Evolutionary conservation across 2,113 vertebrate genomes (phyloP), one percentile per base, ranked within the genome.

Genomic region (Percopsis transmontana): DNA sequence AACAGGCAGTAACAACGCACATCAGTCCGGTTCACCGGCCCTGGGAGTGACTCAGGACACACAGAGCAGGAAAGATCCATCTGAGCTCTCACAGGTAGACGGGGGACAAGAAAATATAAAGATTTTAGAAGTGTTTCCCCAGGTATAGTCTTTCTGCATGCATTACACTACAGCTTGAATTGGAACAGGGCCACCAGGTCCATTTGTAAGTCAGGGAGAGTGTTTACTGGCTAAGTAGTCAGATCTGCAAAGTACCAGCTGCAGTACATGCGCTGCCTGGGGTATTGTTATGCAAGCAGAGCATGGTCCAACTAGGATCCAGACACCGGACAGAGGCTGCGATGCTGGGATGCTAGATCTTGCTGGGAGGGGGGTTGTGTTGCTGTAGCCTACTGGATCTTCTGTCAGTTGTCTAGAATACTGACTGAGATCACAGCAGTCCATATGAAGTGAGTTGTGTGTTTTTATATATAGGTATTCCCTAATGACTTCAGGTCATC

Each of bases 231-330:
- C 72, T 69, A 76, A 84, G 84, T 83, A 76, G 82, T 83, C 72
- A 68, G 58, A 82, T 81, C 64, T 74, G 79, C 74, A 75, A 74
- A 68, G 82, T 81, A 84, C 57, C 65, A 72, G 72, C 84, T 80
- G 77, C 73, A 63, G 68, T 80, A 72, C 64, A 48, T 67, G 68
- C 66, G 72, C 66, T 72, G 77, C 77, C 66, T 67, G 14, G 82
- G 73, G 77, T 68, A 76, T 82, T 82, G 80, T 86, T 89, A 87
- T 85, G 80, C 84, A 89, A 89, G 85, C 80, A 52, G 82, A 72
- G 79, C 69, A 80, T 69, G 81, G 79, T 19, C 72, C 62, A 74
- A 70, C 79, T 85, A 77, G 83, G 81, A 85, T 81, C 76, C 57
- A 66, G 70, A 68, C 77, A 5, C 62, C 38, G 76, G 80, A 72